Percentiles rank a stretch among this genome's conserved stretches.
Conservation (phyloP, 1,140 invertebrate species). For the Plodia interpunctella region DNA sequence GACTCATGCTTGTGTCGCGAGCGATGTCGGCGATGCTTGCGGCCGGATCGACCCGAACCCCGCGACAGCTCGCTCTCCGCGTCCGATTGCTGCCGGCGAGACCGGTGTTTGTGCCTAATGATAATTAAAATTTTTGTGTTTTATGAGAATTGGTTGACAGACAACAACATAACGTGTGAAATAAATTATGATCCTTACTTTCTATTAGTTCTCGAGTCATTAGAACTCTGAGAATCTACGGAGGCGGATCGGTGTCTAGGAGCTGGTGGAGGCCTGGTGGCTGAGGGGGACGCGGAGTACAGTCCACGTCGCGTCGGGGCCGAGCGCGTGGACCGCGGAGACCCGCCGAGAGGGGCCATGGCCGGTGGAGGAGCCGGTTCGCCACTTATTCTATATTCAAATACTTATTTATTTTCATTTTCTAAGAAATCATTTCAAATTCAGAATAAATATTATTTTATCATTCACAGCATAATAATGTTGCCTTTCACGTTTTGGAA, state of each 20-base stretch:
- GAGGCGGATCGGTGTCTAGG: conserved; percentile 86
- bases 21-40: conserved; percentile 84
- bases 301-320: conserved; percentile 88
- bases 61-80: conserved; percentile 92
- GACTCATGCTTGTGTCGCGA: conserved; percentile 78
- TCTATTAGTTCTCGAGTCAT: conserved; percentile 83
- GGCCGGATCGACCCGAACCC: conserved; percentile 85
- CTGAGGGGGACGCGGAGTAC: conserved; percentile 80
- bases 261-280: conserved; percentile 78
- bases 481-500: too few relatives aligned
- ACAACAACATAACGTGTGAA: too few relatives aligned
- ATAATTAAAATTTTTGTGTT: too few relatives aligned
- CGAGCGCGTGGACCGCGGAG: conserved; percentile 88
- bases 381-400: conserved; percentile 48
- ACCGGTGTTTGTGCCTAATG: conserved; percentile 85
- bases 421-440: too few relatives aligned
- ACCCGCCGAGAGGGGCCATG: conserved; percentile 75
- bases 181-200: conserved; percentile 63
- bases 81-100: conserved; percentile 87
- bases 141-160: too few relatives aligned
- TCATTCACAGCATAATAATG: too few relatives aligned
- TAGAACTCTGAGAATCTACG: conserved; percentile 91
- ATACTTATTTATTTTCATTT: not conserved
- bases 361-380: conserved; percentile 40
- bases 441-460: too few relatives aligned